Conservation (phyloP, 2,888 invertebrate genomes). For the Andrena bucephala region DNA sequence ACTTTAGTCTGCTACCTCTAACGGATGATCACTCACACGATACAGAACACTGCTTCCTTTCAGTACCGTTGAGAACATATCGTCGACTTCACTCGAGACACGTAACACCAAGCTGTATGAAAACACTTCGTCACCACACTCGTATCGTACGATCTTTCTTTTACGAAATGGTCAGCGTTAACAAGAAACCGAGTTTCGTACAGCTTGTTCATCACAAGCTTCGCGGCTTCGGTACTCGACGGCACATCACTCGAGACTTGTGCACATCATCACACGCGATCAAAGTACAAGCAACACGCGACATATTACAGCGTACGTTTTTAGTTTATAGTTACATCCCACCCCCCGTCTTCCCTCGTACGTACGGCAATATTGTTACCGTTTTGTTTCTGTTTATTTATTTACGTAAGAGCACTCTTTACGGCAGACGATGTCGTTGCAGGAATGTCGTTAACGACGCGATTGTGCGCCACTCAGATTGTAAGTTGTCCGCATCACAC, state of each 20-base stretch:
- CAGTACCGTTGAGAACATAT: constrained; percentile 11
- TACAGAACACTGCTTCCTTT: constrained; percentile 37
- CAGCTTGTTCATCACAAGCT: background rate
- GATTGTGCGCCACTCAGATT: constrained; percentile 44
- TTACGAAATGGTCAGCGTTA: background rate
- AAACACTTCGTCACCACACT: background rate
- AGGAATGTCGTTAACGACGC: constrained; percentile 36
- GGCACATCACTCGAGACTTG: constrained; percentile 11
- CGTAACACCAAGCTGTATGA: constrained; percentile 18
- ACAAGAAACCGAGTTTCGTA: constrained; percentile 3
- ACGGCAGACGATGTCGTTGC: constrained; percentile 35
- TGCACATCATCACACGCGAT: constrained; percentile 21
- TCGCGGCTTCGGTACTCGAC: background rate
- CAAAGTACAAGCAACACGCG: constrained; percentile 28
- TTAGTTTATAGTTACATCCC: constrained; percentile 55
- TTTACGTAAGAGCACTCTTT: constrained; percentile 42
- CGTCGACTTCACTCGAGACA: constrained; percentile 7
- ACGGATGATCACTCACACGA: constrained; percentile 44
- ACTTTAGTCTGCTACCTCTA: constrained; percentile 81
- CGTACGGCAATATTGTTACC: constrained; percentile 36
- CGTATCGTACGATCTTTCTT: background rate
- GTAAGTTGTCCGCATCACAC: constrained; percentile 54
- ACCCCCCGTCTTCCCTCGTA: constrained; percentile 8
- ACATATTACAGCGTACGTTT: constrained; percentile 18
- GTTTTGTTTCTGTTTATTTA: constrained; percentile 35